A percentile compares a stretch with the other conserved stretches of the same genome.
Evolutionary conservation across 64 coral and sea anemone genomes (phyloP).

Genomic region (Pocillopora verrucosa): DNA sequence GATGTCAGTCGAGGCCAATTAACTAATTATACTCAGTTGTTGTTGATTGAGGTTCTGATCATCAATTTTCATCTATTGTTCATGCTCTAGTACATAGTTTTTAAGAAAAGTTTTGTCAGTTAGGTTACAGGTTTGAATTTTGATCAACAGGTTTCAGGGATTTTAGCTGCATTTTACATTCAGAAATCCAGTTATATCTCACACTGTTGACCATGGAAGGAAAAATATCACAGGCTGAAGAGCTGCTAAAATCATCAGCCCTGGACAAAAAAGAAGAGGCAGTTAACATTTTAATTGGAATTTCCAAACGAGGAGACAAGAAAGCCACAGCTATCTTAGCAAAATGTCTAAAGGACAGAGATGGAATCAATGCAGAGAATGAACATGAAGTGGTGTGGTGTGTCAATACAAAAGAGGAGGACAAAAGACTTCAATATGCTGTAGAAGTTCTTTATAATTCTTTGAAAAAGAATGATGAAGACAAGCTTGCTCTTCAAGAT

Average conservation of each 20-base stretch:
- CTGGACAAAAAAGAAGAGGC: conserved; percentile 41
- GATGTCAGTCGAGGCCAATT: too few relatives aligned
- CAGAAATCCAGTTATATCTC: too few relatives aligned
- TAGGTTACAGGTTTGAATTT: too few relatives aligned
- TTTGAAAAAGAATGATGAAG: conserved; percentile 70
- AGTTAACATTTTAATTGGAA: conserved; percentile 30
- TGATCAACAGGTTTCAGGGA: too few relatives aligned
- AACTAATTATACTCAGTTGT: too few relatives aligned
- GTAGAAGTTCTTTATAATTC: conserved; percentile 70
- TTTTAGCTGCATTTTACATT: too few relatives aligned
- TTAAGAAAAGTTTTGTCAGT: too few relatives aligned
- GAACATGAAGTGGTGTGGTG: conserved; percentile 27
- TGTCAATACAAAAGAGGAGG: conserved; percentile 53
- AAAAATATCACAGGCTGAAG: background rate
- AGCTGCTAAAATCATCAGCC: background rate
- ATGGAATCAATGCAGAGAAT: conserved; percentile 51
- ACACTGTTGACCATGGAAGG: background rate
- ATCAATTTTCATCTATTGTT: too few relatives aligned
- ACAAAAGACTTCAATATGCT: conserved; percentile 62
- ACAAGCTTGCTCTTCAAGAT: conserved; percentile 67
- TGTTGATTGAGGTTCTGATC: too few relatives aligned
- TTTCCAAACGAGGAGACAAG: conserved; percentile 37
- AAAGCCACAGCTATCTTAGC: conserved; percentile 40
- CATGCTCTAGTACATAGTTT: too few relatives aligned
- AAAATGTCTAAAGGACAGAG: conserved; percentile 26